Percentiles rank a stretch among this genome's conserved stretches.
These are phyloP conservation scores for Xenopus borealis DNA, from an alignment of 2,113 vertebrate genomes.

Conservation along the genomic window DNA sequence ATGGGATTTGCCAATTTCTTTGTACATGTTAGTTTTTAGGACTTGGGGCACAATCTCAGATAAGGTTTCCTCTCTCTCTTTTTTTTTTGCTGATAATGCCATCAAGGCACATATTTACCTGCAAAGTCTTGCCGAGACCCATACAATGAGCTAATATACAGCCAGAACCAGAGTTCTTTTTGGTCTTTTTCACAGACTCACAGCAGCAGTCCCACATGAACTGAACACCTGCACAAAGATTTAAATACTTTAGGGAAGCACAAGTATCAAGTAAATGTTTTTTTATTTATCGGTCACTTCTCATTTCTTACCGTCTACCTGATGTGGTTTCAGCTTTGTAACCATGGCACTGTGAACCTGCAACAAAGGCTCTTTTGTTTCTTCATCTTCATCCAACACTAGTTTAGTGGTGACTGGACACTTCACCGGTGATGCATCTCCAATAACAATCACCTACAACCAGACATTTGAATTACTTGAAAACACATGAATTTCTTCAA, in stretches of 20 bases:
- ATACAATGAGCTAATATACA: conserved; percentile 98
- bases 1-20: too few species aligned
- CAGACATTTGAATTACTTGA: conserved; percentile 2
- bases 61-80: too few species aligned
- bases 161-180: conserved; percentile 85
- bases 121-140: conserved; percentile 95
- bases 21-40: too few species aligned
- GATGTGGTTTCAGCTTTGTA: conserved; percentile 94
- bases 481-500: neutral
- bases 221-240: conserved; percentile 80
- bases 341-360: conserved; percentile 94
- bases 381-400: conserved; percentile 94
- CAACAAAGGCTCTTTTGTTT: conserved; percentile 92
- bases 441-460: conserved; percentile 82
- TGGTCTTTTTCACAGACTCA: conserved; percentile 88
- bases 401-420: conserved; percentile 97
- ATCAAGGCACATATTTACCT: conserved; percentile 68
- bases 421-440: conserved; percentile 77
- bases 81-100: neutral
- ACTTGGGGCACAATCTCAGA: too few species aligned
- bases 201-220: conserved; percentile 99
- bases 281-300: neutral
- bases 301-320: conserved; percentile 87
- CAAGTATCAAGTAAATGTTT: too few species aligned
- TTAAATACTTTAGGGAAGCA: too few species aligned